Evolutionary conservation across 2,113 vertebrate genomes (phyloP).

Genomic region (Sinocyclocheilus anshuiensis): DNA sequence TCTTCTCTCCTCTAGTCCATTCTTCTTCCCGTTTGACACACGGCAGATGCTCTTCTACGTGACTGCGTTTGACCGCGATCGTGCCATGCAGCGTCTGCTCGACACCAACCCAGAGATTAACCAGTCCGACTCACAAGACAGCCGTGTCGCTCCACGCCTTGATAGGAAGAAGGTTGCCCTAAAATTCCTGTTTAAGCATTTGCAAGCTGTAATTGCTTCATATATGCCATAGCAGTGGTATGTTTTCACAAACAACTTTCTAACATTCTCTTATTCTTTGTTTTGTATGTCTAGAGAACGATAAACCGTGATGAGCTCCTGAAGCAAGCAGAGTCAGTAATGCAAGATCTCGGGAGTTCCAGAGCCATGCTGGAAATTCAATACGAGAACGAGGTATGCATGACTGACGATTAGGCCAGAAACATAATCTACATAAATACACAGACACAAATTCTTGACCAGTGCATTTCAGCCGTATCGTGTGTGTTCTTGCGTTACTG

Average conservation of each 20-base stretch:
- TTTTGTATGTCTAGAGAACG: constrained; percentile 81
- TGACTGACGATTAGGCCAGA: neutral
- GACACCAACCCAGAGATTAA: constrained; percentile 99
- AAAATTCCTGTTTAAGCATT: neutral
- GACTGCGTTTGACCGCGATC: constrained; percentile 98
- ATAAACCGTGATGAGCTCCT: constrained; percentile 98
- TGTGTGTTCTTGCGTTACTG: neutral
- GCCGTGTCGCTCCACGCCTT: constrained; percentile 94
- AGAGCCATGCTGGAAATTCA: constrained; percentile 99
- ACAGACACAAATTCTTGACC: neutral
- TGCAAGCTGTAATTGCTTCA: neutral
- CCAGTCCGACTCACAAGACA: constrained; percentile 98
- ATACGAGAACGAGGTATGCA: constrained; percentile 94
- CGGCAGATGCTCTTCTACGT: constrained; percentile 99
- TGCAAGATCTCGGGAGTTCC: constrained; percentile 98
- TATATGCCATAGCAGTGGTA: neutral
- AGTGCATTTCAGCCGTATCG: neutral
- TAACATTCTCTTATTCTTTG: neutral
- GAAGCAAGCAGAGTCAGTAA: constrained; percentile 98
- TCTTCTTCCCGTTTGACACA: constrained; percentile 99
- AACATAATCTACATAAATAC: neutral
- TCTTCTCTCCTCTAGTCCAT: constrained; percentile 80
- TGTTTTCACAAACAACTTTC: neutral
- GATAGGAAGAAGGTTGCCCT: constrained; percentile 93
- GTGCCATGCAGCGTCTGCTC: constrained; percentile 96